phyloP scores from a whole-genome alignment of 2,113 vertebrate species.

The Lepidothrix coronata region DNA sequence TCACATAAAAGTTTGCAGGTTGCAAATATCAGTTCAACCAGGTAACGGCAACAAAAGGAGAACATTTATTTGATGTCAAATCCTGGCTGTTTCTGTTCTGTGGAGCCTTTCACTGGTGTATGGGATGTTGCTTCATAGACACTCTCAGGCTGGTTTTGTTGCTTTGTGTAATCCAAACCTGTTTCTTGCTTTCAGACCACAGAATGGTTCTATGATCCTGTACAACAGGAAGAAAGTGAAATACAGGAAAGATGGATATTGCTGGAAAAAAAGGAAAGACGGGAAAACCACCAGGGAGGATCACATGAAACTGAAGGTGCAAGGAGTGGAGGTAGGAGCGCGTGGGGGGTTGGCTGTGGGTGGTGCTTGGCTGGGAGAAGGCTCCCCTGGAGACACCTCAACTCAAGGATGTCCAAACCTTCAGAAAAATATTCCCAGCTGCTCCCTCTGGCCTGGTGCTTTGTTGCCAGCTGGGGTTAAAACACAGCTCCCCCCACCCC shows the following conservation, averaged over 20 bases:
- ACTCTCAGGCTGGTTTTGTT: not conserved
- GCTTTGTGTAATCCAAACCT: conserved; percentile 41
- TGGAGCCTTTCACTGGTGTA: not conserved
- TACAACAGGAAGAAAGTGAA: conserved; percentile 99
- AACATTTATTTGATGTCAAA: not conserved
- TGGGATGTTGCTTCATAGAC: not conserved
- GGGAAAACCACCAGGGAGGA: conserved; percentile 98
- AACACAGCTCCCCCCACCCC: rapidly evolving
- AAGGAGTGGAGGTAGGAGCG: conserved; percentile 96
- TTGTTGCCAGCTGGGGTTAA: not conserved
- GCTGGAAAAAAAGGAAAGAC: conserved; percentile 99
- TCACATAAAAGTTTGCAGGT: conserved; percentile 35
- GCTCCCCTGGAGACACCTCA: not conserved
- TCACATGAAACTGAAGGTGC: conserved; percentile 99
- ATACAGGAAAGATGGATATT: conserved; percentile 99
- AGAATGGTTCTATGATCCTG: conserved; percentile 99
- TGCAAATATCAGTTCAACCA: conserved; percentile 40
- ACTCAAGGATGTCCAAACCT: not conserved
- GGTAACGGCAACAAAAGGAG: conserved; percentile 33
- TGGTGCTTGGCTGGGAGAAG: rapidly evolving
- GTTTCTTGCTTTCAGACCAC: conserved; percentile 85
- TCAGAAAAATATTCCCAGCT: not conserved
- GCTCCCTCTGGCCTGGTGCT: not conserved
- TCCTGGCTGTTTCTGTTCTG: conserved; percentile 30
- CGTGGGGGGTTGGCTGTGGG: not conserved